Base-by-base conservation (phyloP, 2,113 vertebrate species). In the Patagioenas fasciata region DNA sequence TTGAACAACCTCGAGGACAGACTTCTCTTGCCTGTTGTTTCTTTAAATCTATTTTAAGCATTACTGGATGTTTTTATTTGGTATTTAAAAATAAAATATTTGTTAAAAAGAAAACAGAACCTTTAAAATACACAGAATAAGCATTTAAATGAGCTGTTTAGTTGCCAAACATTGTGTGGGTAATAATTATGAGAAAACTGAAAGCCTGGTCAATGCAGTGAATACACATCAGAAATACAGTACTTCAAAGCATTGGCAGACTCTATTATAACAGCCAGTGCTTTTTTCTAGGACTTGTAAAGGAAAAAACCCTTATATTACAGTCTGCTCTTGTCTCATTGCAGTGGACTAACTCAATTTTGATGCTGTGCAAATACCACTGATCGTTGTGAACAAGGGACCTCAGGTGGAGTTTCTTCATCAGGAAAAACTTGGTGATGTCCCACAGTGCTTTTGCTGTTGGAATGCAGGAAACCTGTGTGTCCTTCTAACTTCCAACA, bases 261-360 rank as follows among this genome's bases (percentile, higher is more conserved):
- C 78, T 81, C 79, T 74, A 53, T 74, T 70, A 71, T 61, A 42
- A 71, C 44, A 83, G 56, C 16, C 77, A 92, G 18, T 28, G 28
- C 53, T 82, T 74, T 65, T 91, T 67, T 47, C 92, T 87, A 78
- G 61, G 91, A 95, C 74, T 95, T 47, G 51, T n/a, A 38, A 13
- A 78, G 51, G 48, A 57, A 93, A 94, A 82, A 79, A n/a, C 4
- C 48, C 38, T 86, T 82, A 53, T 29, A 50, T 66, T 71, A 81
- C 58, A 91, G 48, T 93, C 91, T 67, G 62, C 51, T 88, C 75
- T 83, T 92, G 66, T 87, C 85, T 94, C 82, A 84, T 34, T 67
- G 80, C 78, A 82, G 85, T 50, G 40, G 42, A 69, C 60, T 92
- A 92, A 82, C 75, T 92, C 87, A 69, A 32, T 84, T 95, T 79